Conservation (phyloP, 2,888 invertebrate species). For the Pollenia griseotomentosa region DNA sequence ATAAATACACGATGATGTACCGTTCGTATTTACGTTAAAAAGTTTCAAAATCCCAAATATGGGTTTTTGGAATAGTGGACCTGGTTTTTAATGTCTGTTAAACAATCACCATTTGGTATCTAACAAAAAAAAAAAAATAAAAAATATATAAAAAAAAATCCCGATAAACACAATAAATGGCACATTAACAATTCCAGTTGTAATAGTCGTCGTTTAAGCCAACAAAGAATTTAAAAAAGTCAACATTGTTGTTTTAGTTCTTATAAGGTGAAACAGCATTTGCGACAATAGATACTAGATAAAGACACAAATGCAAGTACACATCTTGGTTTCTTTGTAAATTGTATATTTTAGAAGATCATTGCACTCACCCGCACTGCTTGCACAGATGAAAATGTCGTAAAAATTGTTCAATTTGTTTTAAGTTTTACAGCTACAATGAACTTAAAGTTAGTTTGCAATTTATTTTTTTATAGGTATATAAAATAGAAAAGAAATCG, state of each 20-base stretch:
- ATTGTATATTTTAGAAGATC: constrained; percentile 55
- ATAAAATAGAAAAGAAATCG: constrained; percentile 15
- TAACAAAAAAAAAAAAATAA: not conserved
- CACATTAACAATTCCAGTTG: constrained; percentile 57
- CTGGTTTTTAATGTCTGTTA: constrained; percentile 8
- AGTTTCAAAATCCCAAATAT: constrained; percentile 28
- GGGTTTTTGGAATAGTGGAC: constrained; percentile 50
- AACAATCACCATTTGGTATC: not conserved
- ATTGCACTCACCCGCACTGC: constrained; percentile 59
- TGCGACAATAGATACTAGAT: constrained; percentile 9
- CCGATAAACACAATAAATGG: constrained; percentile 29
- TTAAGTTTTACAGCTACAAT: constrained; percentile 64
- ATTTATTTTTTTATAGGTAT: not conserved
- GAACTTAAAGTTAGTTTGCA: constrained; percentile 44
- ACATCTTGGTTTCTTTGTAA: not conserved
- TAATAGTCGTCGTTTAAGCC: constrained; percentile 20
- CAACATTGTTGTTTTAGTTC: constrained; percentile 38
- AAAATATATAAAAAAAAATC: not conserved
- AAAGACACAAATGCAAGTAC: constrained; percentile 7
- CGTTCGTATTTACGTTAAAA: not conserved
- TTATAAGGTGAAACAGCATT: constrained; percentile 49
- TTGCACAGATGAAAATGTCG: constrained; percentile 13
- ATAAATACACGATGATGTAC: not conserved
- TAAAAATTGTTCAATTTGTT: constrained; percentile 42
- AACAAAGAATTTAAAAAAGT: constrained; percentile 32